phyloP scores from a whole-genome alignment of 64 coral and sea anemone genomes.

The Actinia equina region DNA sequence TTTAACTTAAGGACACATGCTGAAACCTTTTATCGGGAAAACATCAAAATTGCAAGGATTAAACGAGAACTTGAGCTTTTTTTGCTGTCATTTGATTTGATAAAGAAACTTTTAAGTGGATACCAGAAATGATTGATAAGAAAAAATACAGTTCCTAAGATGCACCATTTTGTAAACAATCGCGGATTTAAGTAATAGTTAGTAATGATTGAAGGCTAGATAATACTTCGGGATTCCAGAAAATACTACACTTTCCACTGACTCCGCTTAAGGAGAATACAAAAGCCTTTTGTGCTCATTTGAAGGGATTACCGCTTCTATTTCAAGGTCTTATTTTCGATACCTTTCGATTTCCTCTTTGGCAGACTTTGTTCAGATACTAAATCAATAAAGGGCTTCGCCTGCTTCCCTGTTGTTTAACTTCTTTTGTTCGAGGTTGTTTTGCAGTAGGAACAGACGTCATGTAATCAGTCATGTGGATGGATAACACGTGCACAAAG shows the following conservation, averaged over 20 bases:
- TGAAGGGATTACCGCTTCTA: not conserved
- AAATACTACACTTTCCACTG: not conserved
- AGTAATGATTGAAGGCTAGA: too few relatives aligned
- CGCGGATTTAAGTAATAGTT: too few relatives aligned
- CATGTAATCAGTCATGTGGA: slow-evolving; percentile 17
- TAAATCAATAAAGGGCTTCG: not conserved
- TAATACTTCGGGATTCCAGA: not conserved
- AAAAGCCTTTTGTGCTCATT: not conserved
- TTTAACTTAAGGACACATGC: too few relatives aligned
- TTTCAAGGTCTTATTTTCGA: not conserved
- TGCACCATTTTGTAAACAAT: too few relatives aligned
- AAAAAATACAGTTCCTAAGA: too few relatives aligned
- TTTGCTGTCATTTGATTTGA: not conserved
- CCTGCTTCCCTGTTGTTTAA: slow-evolving; percentile 21
- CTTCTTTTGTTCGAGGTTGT: slow-evolving; percentile 23
- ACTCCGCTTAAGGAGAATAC: not conserved
- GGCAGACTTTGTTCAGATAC: slow-evolving; percentile 5
- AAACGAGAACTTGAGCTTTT: not conserved
- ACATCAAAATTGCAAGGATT: not conserved
- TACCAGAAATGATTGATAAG: too few relatives aligned
- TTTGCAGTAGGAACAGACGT: not conserved
- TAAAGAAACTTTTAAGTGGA: not conserved
- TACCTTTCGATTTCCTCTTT: not conserved
- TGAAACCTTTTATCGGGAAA: too few relatives aligned
- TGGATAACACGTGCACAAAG: not conserved